Base-by-base conservation (phyloP, 2,113 vertebrate species). In the Rhynchopsitta pachyrhyncha region DNA sequence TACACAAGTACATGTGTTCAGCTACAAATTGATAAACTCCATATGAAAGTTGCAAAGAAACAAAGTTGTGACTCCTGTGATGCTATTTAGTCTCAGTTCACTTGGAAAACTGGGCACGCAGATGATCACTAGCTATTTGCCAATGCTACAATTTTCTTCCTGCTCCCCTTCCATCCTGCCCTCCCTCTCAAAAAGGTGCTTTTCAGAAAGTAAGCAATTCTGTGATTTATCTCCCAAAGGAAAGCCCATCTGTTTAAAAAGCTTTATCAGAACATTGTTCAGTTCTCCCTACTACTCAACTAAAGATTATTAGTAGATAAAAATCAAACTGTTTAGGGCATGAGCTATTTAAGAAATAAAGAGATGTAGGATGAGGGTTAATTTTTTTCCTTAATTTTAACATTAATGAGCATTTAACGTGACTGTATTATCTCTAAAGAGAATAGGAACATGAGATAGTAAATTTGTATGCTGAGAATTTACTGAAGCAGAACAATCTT, bases 271-370 rank as follows among this genome's bases (percentile, higher is more conserved):
- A 93, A 76, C 9, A 27, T 73, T 67, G 39, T 83, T 78, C 67
- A 62, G 27, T 93, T 93, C 16, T 91, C 46, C 55, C 69, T 88
- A 13, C 63, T 92, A 86, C 52, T 97, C 5, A 5, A 33, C 84
- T 59, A 86, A 92, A 84, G 44, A 86, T 83, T 76, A 68, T 92
- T 90, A 91, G 62, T 95, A 94, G 85, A 80, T 50, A 94, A 91
- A 95, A 92, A 77, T 83, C 73, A 66, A 86, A 69, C 44, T 92
- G 35, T 66, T 84, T 74, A 55, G 67, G 55, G 53, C 63, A 76
- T 62, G 67, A 95, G 46, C 94, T 86, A 53, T 95, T 96, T 96
- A 82, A 88, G 78, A 96, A 96, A 94, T 37, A 78, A 80, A 85
- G 49, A 59, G 53, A 93, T 81, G 37, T 82, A 77, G 46, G 82